Base-by-base conservation (phyloP, 2,113 vertebrate genomes). In the Clarias batrachus region DNA sequence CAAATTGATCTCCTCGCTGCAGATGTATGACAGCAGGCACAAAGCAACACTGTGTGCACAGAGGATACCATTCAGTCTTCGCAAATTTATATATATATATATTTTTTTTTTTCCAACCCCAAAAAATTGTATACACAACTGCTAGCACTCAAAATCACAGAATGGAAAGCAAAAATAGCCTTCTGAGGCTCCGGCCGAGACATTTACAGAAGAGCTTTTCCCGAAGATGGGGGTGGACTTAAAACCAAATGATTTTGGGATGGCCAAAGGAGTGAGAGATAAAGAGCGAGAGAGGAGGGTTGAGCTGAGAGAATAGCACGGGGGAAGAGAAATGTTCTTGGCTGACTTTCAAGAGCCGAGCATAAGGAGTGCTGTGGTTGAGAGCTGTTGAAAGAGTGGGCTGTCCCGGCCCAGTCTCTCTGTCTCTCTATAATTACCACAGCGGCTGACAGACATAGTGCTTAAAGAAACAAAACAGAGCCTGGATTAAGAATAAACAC, bases 381-480 rank as follows among this genome's bases (percentile, higher is more conserved):
- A 92, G 89, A 92, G 91, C 92, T 93, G 93, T 93, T 94, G 93
- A 94, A 93, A 94, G 93, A 94, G 91, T 91, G 89, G 93, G 91
- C 91, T 92, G 93, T 93, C 91, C 94, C 87, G 87, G 90, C 86
- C 91, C 92, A 92, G 93, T 83, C 92, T 92, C 93, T 92, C 91
- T 93, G 93, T 95, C 94, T 94, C 95, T 93, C 93, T 94, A 92
- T 95, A 95, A 95, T 95, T 95, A 94, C 93, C 87, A 93, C 93
- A 90, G 90, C 87, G 92, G 92, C 93, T 95, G 94, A 95, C 93
- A 95, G 95, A 95, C 94, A 92, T 90, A 89, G 91, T 93, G 93
- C 94, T 95, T 95, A 94, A 93, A 94, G 93, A 93, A 94, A 95
- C 93, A 95, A 95, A 95, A 95, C 94, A 95, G 94, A 94, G 94